Conservation (phyloP, 1,140 invertebrate species). For the Trichonephila clavipes region DNA sequence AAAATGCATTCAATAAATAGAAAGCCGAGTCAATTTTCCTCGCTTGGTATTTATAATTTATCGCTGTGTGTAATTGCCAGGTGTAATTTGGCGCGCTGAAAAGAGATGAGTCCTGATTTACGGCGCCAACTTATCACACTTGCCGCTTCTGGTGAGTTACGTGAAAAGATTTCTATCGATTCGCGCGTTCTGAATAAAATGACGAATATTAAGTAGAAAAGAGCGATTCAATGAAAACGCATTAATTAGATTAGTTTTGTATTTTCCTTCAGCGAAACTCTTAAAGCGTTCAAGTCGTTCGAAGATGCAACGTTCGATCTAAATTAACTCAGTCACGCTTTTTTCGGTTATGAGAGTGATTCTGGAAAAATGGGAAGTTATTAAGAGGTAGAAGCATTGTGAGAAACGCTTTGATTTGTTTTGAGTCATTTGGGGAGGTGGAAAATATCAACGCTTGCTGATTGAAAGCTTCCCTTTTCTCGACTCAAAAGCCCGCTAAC, state of each 20-base stretch:
- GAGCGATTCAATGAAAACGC: background rate
- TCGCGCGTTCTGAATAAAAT: background rate
- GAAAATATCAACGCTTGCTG: too few relatives aligned
- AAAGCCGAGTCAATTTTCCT: background rate
- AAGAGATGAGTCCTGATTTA: background rate
- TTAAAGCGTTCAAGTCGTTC: background rate
- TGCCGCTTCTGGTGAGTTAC: background rate
- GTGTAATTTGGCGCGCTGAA: background rate
- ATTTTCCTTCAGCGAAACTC: too few relatives aligned
- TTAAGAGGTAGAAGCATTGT: too few relatives aligned
- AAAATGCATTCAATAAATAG: constrained; percentile 11
- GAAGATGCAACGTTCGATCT: too few relatives aligned
- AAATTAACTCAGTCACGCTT: too few relatives aligned
- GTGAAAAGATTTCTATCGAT: background rate
- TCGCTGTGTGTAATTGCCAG: background rate
- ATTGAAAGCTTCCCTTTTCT: too few relatives aligned
- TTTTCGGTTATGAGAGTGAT: too few relatives aligned
- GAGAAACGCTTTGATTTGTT: too few relatives aligned
- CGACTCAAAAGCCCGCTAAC: too few relatives aligned
- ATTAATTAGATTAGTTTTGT: too few relatives aligned
- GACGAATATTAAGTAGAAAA: background rate
- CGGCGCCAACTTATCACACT: background rate
- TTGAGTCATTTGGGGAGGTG: too few relatives aligned
- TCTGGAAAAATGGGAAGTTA: too few relatives aligned
- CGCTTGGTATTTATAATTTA: background rate